phyloP scores from a whole-genome alignment of 1,140 invertebrate species.

The Cardiocondyla obscurior region DNA sequence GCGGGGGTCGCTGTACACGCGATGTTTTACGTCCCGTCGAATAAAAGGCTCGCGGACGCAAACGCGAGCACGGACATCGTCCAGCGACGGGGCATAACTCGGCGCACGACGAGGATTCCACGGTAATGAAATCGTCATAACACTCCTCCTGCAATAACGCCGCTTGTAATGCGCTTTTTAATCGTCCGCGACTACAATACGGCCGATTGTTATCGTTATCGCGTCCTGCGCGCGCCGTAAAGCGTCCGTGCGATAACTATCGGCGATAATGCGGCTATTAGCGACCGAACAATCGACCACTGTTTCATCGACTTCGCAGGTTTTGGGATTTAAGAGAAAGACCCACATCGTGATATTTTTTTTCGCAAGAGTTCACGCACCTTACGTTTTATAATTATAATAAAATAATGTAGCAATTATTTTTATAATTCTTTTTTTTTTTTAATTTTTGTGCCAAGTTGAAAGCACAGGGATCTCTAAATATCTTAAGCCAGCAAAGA shows the following conservation, averaged over 20 bases:
- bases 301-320: slow-evolving; percentile 19
- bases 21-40: slow-evolving; percentile 40
- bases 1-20: slow-evolving; percentile 39
- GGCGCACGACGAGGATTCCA: slow-evolving; percentile 42
- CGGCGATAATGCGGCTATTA: slow-evolving; percentile 49
- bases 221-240: slow-evolving; percentile 7
- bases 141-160: slow-evolving; percentile 49
- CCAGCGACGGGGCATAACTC: slow-evolving; percentile 38
- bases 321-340: background rate
- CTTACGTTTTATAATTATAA: background rate
- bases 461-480: background rate
- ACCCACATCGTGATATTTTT: background rate
- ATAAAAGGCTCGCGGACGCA: slow-evolving; percentile 26
- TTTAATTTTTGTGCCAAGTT: background rate
- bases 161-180: slow-evolving; percentile 53
- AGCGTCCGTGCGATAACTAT: slow-evolving; percentile 27
- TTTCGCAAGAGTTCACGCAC: background rate
- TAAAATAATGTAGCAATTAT: background rate
- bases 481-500: background rate
- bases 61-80: slow-evolving; percentile 38
- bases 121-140: slow-evolving; percentile 58
- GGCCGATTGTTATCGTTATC: slow-evolving; percentile 50
- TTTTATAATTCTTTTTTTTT: background rate
- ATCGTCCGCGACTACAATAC: slow-evolving; percentile 48
- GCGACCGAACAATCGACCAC: slow-evolving; percentile 42